Conservation (phyloP, 2,888 invertebrate species). For the Agrochola lychnidis region DNA sequence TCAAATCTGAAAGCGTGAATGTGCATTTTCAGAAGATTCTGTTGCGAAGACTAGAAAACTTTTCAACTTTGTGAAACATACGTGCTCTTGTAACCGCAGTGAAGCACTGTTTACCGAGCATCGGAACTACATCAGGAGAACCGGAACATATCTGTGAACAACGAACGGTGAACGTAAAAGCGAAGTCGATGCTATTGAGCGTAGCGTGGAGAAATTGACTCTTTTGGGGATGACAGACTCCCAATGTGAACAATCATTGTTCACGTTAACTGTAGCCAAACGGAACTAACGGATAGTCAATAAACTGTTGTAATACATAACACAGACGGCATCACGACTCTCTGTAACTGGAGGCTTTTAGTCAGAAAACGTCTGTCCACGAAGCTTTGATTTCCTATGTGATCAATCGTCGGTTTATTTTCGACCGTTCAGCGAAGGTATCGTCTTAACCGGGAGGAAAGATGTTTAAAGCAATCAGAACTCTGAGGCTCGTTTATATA, state of each 20-base stretch:
- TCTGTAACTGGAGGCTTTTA: slow-evolving; percentile 34
- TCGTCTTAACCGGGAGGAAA: slow-evolving; percentile 31
- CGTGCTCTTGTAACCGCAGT: slow-evolving; percentile 9
- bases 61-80: slow-evolving; percentile 32
- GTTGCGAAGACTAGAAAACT: slow-evolving; percentile 22
- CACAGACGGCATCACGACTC: slow-evolving; percentile 35
- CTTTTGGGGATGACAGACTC: slow-evolving; percentile 75
- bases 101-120: slow-evolving; percentile 43
- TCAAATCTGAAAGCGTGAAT: slow-evolving; percentile 5
- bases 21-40: slow-evolving; percentile 20
- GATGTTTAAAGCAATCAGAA: slow-evolving; percentile 57
- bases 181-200: slow-evolving; percentile 65
- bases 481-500: slow-evolving; percentile 29
- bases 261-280: slow-evolving; percentile 68
- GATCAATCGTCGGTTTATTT: slow-evolving; percentile 37
- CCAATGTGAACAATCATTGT: slow-evolving; percentile 72
- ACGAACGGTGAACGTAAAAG: slow-evolving; percentile 60
- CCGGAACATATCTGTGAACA: slow-evolving; percentile 69
- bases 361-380: slow-evolving; percentile 22
- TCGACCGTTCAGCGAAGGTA: slow-evolving; percentile 17
- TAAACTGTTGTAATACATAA: slow-evolving; percentile 63
- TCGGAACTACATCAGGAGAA: slow-evolving; percentile 70
- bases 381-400: slow-evolving; percentile 34
- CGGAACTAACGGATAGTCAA: slow-evolving; percentile 70
- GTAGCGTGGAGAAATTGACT: slow-evolving; percentile 70